These are phyloP conservation scores for Drosophila maculinotata DNA, from an alignment of 2,888 invertebrate genomes.

Conservation along the genomic window DNA sequence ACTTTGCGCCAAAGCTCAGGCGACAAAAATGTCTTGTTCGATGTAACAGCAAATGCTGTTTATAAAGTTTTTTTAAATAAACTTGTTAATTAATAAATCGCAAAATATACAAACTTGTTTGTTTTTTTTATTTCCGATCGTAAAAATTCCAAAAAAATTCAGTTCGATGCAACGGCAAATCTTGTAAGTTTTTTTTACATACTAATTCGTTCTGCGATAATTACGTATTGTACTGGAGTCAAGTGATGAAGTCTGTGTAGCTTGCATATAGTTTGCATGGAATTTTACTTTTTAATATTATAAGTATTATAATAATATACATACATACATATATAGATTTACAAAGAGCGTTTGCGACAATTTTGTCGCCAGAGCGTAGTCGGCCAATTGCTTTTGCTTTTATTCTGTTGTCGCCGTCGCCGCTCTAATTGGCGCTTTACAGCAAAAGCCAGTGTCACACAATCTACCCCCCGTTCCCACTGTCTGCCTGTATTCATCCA, in stretches of 20 bases:
- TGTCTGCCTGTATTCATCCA: neutral
- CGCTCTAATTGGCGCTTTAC: slow-evolving; percentile 45
- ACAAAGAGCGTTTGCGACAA: slow-evolving; percentile 12
- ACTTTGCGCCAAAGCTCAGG: slow-evolving; percentile 15
- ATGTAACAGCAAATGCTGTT: neutral
- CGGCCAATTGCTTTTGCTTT: slow-evolving; percentile 35
- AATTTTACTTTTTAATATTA: too few relatives aligned
- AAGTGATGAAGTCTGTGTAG: too few relatives aligned
- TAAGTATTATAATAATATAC: too few relatives aligned
- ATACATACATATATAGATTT: neutral
- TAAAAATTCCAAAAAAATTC: neutral
- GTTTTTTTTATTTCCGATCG: too few relatives aligned
- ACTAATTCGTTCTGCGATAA: too few relatives aligned
- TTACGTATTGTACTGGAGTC: too few relatives aligned
- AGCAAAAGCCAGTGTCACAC: slow-evolving; percentile 30
- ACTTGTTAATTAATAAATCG: too few relatives aligned
- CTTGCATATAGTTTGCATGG: too few relatives aligned
- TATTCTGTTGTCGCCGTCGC: slow-evolving; percentile 17
- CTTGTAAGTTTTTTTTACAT: neutral
- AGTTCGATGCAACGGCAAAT: neutral
- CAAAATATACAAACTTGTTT: too few relatives aligned
- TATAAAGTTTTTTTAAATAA: too few relatives aligned
- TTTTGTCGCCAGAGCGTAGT: slow-evolving; percentile 24
- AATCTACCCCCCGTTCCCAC: neutral
- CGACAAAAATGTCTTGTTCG: slow-evolving; percentile 22